Percentiles rank a stretch among this genome's conserved stretches.
phyloP scores from a whole-genome alignment of 2,797 vertebrate species.

The Malacoctenus gilli region DNA sequence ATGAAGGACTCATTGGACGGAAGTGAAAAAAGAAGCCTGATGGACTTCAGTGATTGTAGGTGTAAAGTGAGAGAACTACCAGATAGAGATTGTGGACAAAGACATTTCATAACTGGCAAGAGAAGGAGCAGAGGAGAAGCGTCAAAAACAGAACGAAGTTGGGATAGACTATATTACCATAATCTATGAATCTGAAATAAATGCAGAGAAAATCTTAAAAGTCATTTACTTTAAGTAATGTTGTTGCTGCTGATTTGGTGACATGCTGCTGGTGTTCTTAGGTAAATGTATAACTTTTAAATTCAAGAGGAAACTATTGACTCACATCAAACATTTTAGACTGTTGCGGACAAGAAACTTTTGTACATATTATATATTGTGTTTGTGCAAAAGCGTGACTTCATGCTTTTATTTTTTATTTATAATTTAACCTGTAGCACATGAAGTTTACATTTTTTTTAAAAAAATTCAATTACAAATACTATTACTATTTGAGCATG shows the following conservation, averaged over 20 bases:
- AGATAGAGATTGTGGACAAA: constrained; percentile 17
- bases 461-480: constrained; percentile 24
- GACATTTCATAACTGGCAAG: constrained; percentile 15
- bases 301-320: constrained; percentile 35
- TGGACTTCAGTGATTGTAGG: constrained; percentile 13
- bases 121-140: no score
- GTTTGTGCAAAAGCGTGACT: constrained; percentile 28
- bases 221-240: constrained; percentile 52
- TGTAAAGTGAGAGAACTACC: constrained; percentile 10
- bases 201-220: constrained; percentile 2
- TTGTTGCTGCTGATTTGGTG: constrained; percentile 66
- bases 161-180: constrained; percentile 1
- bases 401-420: constrained; percentile 35
- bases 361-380: constrained; percentile 20
- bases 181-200: neutral
- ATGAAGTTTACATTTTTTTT: constrained; percentile 66
- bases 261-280: constrained; percentile 59
- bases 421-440: constrained; percentile 52
- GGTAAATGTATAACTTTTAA: constrained; percentile 61
- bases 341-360: constrained; percentile 26
- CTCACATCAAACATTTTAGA: constrained; percentile 34
- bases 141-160: constrained; percentile 5
- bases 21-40: constrained; percentile 16
- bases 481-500: constrained; percentile 40
- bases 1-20: neutral